A percentile compares a stretch with the other conserved stretches of the same genome.
Conservation (phyloP, 2,797 vertebrate species). For the Galaxias olidus region DNA sequence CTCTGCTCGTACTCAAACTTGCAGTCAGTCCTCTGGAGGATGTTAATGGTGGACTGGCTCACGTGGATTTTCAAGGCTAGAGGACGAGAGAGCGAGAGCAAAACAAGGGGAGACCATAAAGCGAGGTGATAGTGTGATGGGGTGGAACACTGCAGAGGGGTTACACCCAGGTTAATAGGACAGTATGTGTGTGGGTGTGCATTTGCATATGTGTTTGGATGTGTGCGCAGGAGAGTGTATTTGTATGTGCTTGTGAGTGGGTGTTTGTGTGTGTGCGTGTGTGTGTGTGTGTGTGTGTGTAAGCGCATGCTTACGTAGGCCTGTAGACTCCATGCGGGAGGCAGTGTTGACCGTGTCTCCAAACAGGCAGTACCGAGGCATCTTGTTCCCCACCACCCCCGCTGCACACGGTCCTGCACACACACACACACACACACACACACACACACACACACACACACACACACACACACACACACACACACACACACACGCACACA, state of each 20-base stretch:
- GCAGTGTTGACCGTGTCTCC: conserved; percentile 95
- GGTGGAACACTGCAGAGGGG: too few relatives aligned
- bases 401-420: conserved; percentile 90
- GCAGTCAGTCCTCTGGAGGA: conserved; percentile 89
- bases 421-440: conserved; percentile 6
- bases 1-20: conserved; percentile 86
- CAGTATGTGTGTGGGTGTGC: neutral
- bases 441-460: neutral
- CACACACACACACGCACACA: conserved; percentile 39
- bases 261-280: neutral
- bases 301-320: conserved; percentile 83
- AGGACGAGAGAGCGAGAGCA: conserved; percentile 19
- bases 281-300: neutral
- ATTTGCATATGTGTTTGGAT: neutral
- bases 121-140: too few relatives aligned
- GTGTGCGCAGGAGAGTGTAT: neutral
- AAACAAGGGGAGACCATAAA: neutral
- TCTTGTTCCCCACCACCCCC: conserved; percentile 95
- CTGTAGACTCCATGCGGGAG: conserved; percentile 95
- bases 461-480: conserved; percentile 14
- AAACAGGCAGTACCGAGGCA: conserved; percentile 96
- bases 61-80: conserved; percentile 92
- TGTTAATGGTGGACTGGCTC: conserved; percentile 87
- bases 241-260: neutral
- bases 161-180: too few relatives aligned